These are phyloP conservation scores for Pegoplata infirma DNA, from an alignment of 2,888 invertebrate genomes.

Conservation along the genomic window DNA sequence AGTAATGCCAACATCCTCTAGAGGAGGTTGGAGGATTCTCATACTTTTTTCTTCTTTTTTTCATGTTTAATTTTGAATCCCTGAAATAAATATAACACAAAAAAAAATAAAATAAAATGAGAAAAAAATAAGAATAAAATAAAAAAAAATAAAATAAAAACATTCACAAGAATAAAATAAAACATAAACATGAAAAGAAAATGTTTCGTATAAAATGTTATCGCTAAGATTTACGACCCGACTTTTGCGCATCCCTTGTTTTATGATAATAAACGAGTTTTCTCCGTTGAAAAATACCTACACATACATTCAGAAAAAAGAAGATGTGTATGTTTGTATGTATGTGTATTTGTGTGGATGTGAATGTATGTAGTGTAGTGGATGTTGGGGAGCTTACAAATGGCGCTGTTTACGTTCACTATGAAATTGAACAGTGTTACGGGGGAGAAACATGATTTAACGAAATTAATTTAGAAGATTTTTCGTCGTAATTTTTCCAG, in stretches of 20 bases:
- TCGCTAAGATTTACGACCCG: constrained; percentile 79
- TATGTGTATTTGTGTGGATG: constrained; percentile 16
- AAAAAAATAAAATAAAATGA: constrained; percentile 22
- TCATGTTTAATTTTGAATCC: constrained; percentile 33
- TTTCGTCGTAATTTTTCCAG: no score
- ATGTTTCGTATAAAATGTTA: constrained; percentile 79
- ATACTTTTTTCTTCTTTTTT: not conserved
- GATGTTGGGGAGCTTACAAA: constrained; percentile 39
- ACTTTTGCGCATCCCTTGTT: constrained; percentile 73
- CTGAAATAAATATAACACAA: constrained; percentile 45
- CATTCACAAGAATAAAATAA: constrained; percentile 59
- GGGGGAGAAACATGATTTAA: no score
- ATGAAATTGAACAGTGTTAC: constrained; percentile 23
- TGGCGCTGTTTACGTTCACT: constrained; percentile 38
- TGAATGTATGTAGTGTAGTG: constrained; percentile 27
- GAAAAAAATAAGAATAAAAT: constrained; percentile 38
- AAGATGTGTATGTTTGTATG: constrained; percentile 49
- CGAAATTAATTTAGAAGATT: no score
- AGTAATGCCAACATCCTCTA: constrained; percentile 12
- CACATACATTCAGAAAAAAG: not conserved
- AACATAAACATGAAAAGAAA: constrained; percentile 71
- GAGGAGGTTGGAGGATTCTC: no score
- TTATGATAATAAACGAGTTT: constrained; percentile 79
- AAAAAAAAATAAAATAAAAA: constrained; percentile 45
- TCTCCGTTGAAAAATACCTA: constrained; percentile 76